Evolutionary conservation across 1,140 invertebrate species (phyloP), one percentile per base, ranked within the genome.

Genomic region (Sitophilus oryzae): DNA sequence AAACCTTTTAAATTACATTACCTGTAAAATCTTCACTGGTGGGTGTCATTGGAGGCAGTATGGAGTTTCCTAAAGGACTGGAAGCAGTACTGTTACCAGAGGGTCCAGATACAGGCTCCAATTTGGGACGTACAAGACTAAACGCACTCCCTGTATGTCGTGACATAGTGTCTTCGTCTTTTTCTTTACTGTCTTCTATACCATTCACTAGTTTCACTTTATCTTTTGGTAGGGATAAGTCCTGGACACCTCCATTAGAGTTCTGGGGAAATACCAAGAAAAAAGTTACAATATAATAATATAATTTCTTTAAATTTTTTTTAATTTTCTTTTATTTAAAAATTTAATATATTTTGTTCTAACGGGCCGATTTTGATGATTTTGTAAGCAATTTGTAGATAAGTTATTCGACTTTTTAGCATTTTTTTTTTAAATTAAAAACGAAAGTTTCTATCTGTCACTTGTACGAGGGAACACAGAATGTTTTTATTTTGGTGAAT

Each of bases 141-240:
- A 93, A 90, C 37, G 91, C 88, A 74, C 89, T 86, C 47, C 87
- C 86, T 22, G 86, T 80, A 70, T 91, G 86, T 70, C 88, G 78
- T 9, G 60, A 59, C 73, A 87, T 79, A 36, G 81, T 79, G 64
- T 88, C 85, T 58, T 84, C 82, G 23, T 74, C 74, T 66, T 77
- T 76, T 36, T 66, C 59, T 55, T 64, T 68, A 52, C 11, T 64
- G 38, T 67, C 63, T 0, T 68, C 66, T n/a, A 72, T 76, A 59
- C 82, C 79, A 65, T 86, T 89, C 63, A 85, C 77, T 74, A 82
- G 81, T 69, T 81, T 77, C 50, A 76, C 77, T 68, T 86, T 86
- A 38, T 85, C 80, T 73, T 89, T 88, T 54, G 88, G 87, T 61
- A 93, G 73, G 51, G 90, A 91, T 37, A 94, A 75, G 70, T 94